These are phyloP conservation scores for Delia radicum DNA, from an alignment of 1,140 invertebrate genomes.

Conservation along the genomic window DNA sequence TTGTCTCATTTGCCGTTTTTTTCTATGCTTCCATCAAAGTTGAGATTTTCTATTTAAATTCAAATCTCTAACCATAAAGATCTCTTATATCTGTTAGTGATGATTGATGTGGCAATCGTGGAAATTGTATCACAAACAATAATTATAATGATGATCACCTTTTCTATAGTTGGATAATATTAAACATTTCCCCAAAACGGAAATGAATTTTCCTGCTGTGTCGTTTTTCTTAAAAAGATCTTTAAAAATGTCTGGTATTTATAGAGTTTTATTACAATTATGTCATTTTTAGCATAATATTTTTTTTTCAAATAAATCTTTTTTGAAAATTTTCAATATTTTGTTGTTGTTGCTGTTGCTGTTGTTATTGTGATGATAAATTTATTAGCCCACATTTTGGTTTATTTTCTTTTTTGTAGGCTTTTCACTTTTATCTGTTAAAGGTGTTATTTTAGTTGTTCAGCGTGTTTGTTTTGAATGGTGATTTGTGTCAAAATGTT, in stretches of 20 bases:
- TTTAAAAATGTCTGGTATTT: not conserved
- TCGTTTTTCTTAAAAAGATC: not conserved
- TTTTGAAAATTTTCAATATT: not conserved
- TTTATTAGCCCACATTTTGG: not conserved
- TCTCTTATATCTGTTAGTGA: not conserved
- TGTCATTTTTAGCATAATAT: not conserved
- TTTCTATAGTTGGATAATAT: not conserved
- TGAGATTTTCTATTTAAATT: too few species aligned
- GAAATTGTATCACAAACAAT: not conserved
- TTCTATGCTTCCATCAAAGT: not conserved
- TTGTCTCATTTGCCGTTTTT: constrained; percentile 2
- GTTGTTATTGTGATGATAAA: constrained; percentile 8
- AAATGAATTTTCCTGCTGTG: not conserved
- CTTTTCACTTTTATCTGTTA: not conserved
- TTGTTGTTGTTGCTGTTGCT: not conserved
- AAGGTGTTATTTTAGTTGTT: not conserved
- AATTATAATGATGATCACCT: not conserved
- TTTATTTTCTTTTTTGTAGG: not conserved
- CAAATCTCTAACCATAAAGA: not conserved
- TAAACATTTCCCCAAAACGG: not conserved
- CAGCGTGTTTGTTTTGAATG: not conserved
- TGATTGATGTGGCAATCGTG: not conserved
- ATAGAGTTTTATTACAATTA: not conserved
- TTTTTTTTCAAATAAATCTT: not conserved
- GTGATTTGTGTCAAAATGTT: not conserved